Evolutionary conservation across 2,113 vertebrate genomes (phyloP).

Genomic region (Toxotes jaculatrix): DNA sequence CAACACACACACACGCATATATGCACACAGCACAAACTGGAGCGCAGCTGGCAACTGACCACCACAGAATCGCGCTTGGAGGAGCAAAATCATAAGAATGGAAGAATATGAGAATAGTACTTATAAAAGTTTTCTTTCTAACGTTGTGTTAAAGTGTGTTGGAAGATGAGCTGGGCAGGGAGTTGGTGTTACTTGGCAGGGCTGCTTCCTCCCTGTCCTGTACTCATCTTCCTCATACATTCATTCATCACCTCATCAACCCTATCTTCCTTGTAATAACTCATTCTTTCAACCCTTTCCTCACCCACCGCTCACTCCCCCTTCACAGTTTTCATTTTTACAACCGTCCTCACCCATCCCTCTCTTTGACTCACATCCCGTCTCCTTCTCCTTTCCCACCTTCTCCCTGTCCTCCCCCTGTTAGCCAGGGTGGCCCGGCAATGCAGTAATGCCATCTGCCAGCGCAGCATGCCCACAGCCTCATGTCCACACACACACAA

Average conservation of each 20-base stretch:
- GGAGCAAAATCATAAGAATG: constrained; percentile 44
- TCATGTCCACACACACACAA: constrained; percentile 71
- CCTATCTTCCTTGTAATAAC: constrained; percentile 36
- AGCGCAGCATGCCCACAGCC: constrained; percentile 80
- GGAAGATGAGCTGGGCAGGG: constrained; percentile 12
- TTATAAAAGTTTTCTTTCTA: constrained; percentile 42
- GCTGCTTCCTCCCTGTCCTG: constrained; percentile 2
- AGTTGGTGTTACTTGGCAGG: constrained; percentile 30
- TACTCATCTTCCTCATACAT: constrained; percentile 27
- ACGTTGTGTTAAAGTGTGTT: constrained; percentile 12
- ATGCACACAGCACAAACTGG: constrained; percentile 49
- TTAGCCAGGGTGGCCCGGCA: constrained; percentile 77
- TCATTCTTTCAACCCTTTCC: constrained; percentile 32
- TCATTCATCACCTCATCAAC: constrained; percentile 56
- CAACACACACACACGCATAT: constrained; percentile 56
- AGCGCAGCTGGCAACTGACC: constrained; percentile 78
- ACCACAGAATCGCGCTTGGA: constrained; percentile 43
- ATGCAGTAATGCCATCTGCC: constrained; percentile 84
- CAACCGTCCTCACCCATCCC: constrained; percentile 45
- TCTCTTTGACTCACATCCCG: constrained; percentile 57
- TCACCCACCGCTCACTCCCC: constrained; percentile 31
- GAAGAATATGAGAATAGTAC: neutral
- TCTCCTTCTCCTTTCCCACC: constrained; percentile 60
- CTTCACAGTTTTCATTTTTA: constrained; percentile 54
- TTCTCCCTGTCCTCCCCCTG: constrained; percentile 62